phyloP scores from a whole-genome alignment of 2,797 vertebrate species.

The Sphenopsis melanotis region DNA sequence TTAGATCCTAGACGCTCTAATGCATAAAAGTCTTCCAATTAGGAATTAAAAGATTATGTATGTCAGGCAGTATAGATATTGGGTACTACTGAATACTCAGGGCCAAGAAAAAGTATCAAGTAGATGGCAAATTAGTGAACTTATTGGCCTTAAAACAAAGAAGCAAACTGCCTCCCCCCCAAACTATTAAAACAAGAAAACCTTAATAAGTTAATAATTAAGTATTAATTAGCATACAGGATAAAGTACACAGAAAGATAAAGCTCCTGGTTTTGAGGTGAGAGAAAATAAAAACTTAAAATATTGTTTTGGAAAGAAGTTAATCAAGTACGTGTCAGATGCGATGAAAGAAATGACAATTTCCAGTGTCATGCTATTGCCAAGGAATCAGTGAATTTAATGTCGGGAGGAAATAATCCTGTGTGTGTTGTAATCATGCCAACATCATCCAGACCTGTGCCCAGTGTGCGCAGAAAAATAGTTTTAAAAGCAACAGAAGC shows the following conservation, averaged over 20 bases:
- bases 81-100: background rate
- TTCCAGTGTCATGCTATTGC: background rate
- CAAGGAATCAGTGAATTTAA: background rate
- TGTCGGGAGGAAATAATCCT: background rate
- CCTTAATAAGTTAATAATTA: rapidly evolving
- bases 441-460: background rate
- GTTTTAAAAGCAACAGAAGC: background rate
- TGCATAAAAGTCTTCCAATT: background rate
- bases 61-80: background rate
- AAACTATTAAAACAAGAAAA: background rate
- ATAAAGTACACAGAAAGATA: background rate
- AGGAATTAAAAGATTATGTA: background rate
- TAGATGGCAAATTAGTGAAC: background rate
- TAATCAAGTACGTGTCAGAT: background rate
- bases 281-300: background rate
- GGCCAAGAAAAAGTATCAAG: background rate
- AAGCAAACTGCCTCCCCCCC: rapidly evolving
- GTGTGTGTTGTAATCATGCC: background rate
- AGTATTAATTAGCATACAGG: background rate
- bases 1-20: background rate
- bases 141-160: background rate
- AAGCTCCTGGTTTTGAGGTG: background rate
- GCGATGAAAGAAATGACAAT: background rate
- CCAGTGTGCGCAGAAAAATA: background rate
- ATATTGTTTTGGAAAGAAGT: background rate